Percentiles rank a stretch among this genome's conserved stretches.
Evolutionary conservation across 2,797 vertebrate genomes (phyloP).

Genomic region (Sebastes vulpes): DNA sequence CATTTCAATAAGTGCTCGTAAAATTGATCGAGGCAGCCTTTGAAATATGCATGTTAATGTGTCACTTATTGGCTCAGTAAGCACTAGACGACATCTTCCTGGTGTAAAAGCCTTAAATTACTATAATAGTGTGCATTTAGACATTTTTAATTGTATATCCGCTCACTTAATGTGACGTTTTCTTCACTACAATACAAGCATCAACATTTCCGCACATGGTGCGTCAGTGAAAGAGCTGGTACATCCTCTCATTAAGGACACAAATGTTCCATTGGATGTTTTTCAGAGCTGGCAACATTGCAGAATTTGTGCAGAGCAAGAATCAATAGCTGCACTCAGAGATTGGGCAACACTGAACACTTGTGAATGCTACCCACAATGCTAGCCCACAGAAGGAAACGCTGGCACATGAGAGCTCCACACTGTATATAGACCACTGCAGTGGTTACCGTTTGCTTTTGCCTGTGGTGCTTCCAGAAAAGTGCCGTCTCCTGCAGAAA

Average conservation of each 20-base stretch:
- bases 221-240: conserved; percentile 11
- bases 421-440: neutral
- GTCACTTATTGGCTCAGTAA: conserved; percentile 10
- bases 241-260: conserved; percentile 43
- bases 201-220: conserved; percentile 1
- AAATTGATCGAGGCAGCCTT: conserved; percentile 47
- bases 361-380: conserved; percentile 26
- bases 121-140: neutral
- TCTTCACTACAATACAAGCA: neutral
- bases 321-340: conserved; percentile 61
- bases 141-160: neutral
- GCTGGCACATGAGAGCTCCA: neutral
- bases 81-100: neutral
- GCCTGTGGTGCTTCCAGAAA: conserved; percentile 52
- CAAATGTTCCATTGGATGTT: conserved; percentile 46
- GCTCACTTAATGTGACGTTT: neutral
- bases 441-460: conserved; percentile 20
- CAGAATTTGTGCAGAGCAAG: conserved; percentile 28
- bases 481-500: conserved; percentile 52
- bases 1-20: conserved; percentile 48
- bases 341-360: conserved; percentile 16
- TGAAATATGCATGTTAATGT: conserved; percentile 42
- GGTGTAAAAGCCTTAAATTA: conserved; percentile 21
- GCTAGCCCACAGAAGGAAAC: conserved; percentile 16
- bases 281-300: conserved; percentile 19